phyloP scores from a whole-genome alignment of 2,113 vertebrate species.

The Oncorhynchus clarkii region DNA sequence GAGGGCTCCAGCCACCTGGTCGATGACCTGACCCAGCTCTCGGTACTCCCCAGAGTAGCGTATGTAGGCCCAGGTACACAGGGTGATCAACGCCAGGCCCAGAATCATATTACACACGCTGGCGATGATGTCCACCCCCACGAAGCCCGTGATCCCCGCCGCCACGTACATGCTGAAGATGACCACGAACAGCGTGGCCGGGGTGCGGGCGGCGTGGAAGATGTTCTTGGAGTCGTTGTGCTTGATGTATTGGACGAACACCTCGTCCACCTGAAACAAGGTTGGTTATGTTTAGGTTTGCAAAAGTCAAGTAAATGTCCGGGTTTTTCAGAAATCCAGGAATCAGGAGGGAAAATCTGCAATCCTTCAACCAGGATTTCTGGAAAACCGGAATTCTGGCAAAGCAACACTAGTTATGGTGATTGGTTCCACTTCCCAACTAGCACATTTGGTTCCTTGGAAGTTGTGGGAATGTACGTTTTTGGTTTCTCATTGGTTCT shows the following conservation, averaged over 20 bases:
- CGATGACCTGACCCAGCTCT: conserved; percentile 95
- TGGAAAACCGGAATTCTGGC: too few relatives aligned
- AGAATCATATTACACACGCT: conserved; percentile 98
- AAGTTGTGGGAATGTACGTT: too few relatives aligned
- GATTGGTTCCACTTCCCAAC: too few relatives aligned
- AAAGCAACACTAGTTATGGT: too few relatives aligned
- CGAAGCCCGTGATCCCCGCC: conserved; percentile 93
- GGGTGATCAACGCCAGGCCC: conserved; percentile 94
- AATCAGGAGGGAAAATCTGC: too few relatives aligned
- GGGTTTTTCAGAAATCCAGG: too few relatives aligned
- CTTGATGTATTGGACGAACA: conserved; percentile 98
- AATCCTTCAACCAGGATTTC: too few relatives aligned
- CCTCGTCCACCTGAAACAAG: conserved; percentile 74
- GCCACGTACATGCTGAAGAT: conserved; percentile 97
- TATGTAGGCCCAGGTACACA: conserved; percentile 99
- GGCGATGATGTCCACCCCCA: conserved; percentile 96
- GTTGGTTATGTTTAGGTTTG: too few relatives aligned
- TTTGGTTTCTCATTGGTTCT: too few relatives aligned
- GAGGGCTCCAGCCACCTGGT: conserved; percentile 95
- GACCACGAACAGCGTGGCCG: conserved; percentile 97
- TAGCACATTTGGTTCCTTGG: too few relatives aligned
- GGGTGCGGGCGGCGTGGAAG: conserved; percentile 97
- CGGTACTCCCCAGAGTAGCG: conserved; percentile 98
- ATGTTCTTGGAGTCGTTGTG: conserved; percentile 99
- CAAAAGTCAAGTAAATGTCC: too few relatives aligned